These are phyloP conservation scores for Lycaena phlaeas DNA, from an alignment of 2,888 invertebrate genomes.

Conservation along the genomic window DNA sequence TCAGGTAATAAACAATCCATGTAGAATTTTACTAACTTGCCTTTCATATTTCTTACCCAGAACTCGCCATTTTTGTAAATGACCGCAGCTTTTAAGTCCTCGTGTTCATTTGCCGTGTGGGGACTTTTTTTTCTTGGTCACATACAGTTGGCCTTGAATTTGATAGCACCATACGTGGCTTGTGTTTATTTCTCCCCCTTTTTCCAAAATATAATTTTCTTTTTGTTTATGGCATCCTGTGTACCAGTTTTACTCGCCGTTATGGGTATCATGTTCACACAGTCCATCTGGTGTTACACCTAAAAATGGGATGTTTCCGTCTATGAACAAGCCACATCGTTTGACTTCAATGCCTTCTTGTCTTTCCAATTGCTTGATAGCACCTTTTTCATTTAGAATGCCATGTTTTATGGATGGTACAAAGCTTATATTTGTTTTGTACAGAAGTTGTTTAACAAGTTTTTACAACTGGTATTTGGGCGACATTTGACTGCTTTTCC, in stretches of 20 bases:
- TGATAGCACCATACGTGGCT: background rate
- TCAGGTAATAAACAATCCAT: slow-evolving; percentile 8
- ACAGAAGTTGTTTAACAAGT: background rate
- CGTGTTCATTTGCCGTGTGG: background rate
- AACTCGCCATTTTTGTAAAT: background rate
- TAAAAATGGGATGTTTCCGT: slow-evolving; percentile 4
- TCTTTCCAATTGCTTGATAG: slow-evolving; percentile 2
- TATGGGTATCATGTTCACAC: background rate
- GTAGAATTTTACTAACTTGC: slow-evolving; percentile 7
- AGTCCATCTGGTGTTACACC: slow-evolving; percentile 7
- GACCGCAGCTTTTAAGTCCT: background rate
- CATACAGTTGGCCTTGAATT: background rate
- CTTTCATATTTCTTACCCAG: background rate
- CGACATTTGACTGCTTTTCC: slow-evolving; percentile 13
- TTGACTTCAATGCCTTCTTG: slow-evolving; percentile 5
- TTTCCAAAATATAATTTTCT: background rate
- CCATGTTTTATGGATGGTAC: slow-evolving; percentile 5
- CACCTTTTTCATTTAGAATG: slow-evolving; percentile 2
- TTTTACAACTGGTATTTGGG: background rate
- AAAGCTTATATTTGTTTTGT: background rate
- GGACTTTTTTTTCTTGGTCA: background rate
- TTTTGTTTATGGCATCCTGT: background rate
- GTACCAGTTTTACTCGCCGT: background rate
- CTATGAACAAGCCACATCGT: slow-evolving; percentile 6
- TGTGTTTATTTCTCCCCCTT: background rate